Conservation (phyloP, 2,113 vertebrate genomes). For the Pogonocichla stellata region DNA sequence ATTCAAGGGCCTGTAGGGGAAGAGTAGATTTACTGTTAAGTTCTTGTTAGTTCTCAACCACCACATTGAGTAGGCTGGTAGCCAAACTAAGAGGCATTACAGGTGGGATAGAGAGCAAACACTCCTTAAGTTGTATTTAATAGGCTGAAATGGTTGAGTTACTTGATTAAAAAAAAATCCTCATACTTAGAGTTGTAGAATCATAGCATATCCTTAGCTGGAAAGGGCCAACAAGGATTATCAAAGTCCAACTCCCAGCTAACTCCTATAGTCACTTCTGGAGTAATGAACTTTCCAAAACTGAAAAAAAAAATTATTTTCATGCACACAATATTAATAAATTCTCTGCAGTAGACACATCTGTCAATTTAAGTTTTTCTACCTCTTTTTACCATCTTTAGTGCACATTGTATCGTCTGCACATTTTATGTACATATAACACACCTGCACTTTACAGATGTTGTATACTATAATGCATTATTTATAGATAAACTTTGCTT, state of each 20-base stretch:
- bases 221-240: not conserved
- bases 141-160: not conserved
- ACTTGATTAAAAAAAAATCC: not conserved
- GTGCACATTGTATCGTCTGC: not conserved
- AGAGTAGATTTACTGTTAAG: not conserved
- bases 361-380: not conserved
- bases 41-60: constrained; percentile 6
- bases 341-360: not conserved
- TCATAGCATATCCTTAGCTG: not conserved
- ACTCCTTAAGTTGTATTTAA: not conserved
- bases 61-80: not conserved
- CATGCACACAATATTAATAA: not conserved
- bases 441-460: constrained; percentile 30
- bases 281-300: not conserved
- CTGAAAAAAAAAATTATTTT: not conserved
- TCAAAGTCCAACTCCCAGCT: not conserved
- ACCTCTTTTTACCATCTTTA: not conserved
- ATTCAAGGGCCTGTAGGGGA: not conserved
- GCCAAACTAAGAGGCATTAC: not conserved
- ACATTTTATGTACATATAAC: not conserved
- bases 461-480: constrained; percentile 29
- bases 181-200: not conserved
- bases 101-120: not conserved
- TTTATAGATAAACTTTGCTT: constrained; percentile 46
- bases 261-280: not conserved